These are phyloP conservation scores for Drosophila flavopinicola DNA, from an alignment of 2,888 invertebrate species.

Conservation along the genomic window DNA sequence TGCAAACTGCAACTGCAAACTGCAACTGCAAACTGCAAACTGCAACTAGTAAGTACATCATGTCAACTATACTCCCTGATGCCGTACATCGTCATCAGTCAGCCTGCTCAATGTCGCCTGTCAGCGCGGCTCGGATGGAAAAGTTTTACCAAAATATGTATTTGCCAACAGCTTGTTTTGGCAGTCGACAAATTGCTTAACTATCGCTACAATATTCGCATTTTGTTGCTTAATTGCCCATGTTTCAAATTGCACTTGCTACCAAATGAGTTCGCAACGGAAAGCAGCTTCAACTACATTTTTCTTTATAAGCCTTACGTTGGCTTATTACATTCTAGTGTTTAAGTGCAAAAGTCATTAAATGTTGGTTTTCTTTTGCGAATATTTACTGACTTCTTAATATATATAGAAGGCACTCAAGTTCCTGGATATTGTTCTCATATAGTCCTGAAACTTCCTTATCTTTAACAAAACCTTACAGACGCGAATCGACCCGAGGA, in stretches of 20 bases:
- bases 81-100: conserved; percentile 37
- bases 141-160: conserved; percentile 30
- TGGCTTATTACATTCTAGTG: neutral
- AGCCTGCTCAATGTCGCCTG: too few species aligned
- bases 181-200: conserved; percentile 29
- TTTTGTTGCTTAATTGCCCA: conserved; percentile 42
- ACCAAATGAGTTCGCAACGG: neutral
- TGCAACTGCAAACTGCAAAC: conserved; percentile 58
- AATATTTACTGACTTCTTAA: too few species aligned
- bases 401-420: too few species aligned
- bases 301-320: neutral
- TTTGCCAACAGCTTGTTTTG: conserved; percentile 21
- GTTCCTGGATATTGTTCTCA: too few species aligned
- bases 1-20: conserved; percentile 58
- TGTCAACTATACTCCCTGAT: conserved; percentile 49
- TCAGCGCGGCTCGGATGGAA: conserved; percentile 26
- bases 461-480: too few species aligned
- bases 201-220: conserved; percentile 24
- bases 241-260: neutral
- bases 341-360: too few species aligned
- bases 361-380: too few species aligned
- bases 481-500: too few species aligned
- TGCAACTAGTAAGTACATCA: conserved; percentile 73
- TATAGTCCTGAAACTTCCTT: too few species aligned
- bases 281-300: neutral